Evolutionary conservation across 1,140 invertebrate species (phyloP).

Genomic region (silkworm (Bombyx mori)): ASM3026992v2 NC_085125.1:8843501-8844000

Average conservation of each 20-base stretch:
- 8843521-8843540: no score
- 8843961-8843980: conserved; percentile 14
- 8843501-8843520: no score
- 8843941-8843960: conserved; percentile 21
- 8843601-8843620: no score
- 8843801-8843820: conserved; percentile 39
- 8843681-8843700: conserved; percentile 26
- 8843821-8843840: conserved; percentile 30
- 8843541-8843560: no score
- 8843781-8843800: conserved; percentile 26
- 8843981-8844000: conserved; percentile 5
- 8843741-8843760: conserved; percentile 19
- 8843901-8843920: not conserved
- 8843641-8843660: conserved; percentile 24
- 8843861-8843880: conserved; percentile 40
- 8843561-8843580: no score
- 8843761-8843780: conserved; percentile 34
- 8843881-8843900: conserved; percentile 22
- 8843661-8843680: conserved; percentile 38
- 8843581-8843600: no score
- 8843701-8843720: conserved; percentile 30
- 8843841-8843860: conserved; percentile 33
- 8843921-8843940: conserved; percentile 26
- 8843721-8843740: conserved; percentile 30
- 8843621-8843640: not conserved